Conservation (phyloP, 2,113 vertebrate species). For the Rattus rattus region DNA sequence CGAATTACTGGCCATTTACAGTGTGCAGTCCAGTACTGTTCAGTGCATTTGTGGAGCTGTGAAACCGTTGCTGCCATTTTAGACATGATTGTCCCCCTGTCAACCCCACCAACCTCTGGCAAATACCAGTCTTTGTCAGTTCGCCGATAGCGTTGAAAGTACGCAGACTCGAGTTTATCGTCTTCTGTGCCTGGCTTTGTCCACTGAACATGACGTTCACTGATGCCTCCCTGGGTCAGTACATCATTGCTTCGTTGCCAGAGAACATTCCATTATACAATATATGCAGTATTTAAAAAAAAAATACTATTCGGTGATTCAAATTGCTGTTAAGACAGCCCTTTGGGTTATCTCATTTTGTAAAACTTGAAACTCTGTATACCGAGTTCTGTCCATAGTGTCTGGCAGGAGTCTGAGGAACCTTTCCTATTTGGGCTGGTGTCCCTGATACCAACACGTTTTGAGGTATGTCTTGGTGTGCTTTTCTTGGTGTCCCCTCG, state of each 20-base stretch:
- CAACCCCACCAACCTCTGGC: background rate
- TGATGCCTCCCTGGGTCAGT: background rate
- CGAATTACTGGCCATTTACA: background rate
- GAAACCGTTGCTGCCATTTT: background rate
- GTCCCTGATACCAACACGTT: background rate
- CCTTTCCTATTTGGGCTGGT: background rate
- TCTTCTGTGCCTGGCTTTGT: background rate
- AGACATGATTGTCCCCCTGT: background rate
- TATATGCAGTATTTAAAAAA: background rate
- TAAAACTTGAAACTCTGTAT: background rate
- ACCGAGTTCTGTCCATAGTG: background rate
- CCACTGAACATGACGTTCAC: background rate
- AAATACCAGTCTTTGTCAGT: background rate
- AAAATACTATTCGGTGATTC: background rate
- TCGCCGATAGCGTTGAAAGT: background rate
- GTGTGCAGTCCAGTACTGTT: background rate
- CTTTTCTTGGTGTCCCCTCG: constrained; percentile 18
- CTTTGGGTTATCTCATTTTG: background rate
- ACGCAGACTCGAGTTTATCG: background rate
- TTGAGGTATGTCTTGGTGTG: background rate
- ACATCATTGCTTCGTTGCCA: background rate
- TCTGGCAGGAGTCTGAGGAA: background rate
- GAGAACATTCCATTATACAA: background rate
- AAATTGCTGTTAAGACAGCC: background rate
- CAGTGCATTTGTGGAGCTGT: background rate